A percentile compares a stretch with the other conserved stretches of the same genome.
Conservation (phyloP, 1,140 invertebrate species). For the Sycobia sp. region DNA sequence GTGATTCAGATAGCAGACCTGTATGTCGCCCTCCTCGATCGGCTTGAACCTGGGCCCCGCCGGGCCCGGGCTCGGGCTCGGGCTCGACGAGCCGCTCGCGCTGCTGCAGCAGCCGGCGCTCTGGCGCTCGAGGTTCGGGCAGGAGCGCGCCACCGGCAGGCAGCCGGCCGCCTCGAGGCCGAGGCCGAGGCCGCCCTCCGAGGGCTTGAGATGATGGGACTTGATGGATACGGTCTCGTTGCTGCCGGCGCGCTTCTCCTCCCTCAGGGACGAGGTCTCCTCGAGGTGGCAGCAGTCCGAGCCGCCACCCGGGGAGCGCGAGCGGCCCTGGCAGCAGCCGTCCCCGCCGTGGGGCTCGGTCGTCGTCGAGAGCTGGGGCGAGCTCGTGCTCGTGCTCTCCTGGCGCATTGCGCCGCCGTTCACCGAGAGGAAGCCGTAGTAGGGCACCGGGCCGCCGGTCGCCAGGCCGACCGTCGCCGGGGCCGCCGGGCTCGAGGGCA, state of each 20-base stretch:
- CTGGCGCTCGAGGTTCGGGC: conserved; percentile 56
- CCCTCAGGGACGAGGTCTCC: conserved; percentile 41
- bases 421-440: conserved; percentile 56
- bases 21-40: conserved; percentile 75
- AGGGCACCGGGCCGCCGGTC: conserved; percentile 42
- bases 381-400: conserved; percentile 57
- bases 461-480: conserved; percentile 42
- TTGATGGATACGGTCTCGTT: conserved; percentile 41
- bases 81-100: conserved; percentile 52
- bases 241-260: conserved; percentile 49
- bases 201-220: conserved; percentile 56
- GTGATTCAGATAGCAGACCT: conserved; percentile 80
- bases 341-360: conserved; percentile 26
- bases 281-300: conserved; percentile 8
- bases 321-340: too few species aligned
- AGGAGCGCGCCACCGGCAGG: conserved; percentile 61
- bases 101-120: conserved; percentile 52
- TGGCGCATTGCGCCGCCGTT: conserved; percentile 53
- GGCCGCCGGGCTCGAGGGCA: conserved; percentile 53
- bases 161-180: conserved; percentile 57
- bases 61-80: conserved; percentile 60
- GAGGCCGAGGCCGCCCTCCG: conserved; percentile 36
- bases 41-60: conserved; percentile 76
- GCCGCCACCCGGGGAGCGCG: conserved; percentile 19
- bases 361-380: conserved; percentile 51